Conservation (phyloP, 2,888 invertebrate species). For the Drosophila emarginata region DNA sequence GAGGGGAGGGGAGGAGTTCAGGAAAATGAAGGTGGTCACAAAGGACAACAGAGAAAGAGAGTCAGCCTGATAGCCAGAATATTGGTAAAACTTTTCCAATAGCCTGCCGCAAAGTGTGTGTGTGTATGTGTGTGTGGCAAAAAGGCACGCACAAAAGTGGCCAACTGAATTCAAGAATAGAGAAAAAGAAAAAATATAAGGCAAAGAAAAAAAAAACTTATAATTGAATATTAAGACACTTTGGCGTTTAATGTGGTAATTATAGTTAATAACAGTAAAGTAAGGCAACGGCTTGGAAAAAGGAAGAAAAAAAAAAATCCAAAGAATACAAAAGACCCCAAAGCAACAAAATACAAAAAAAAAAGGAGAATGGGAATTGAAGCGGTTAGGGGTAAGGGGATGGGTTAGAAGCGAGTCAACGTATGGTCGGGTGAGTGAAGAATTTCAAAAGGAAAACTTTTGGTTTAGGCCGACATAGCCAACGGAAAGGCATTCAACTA, state of each 20-base stretch:
- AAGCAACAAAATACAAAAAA: slow-evolving; percentile 12
- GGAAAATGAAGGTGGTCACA: slow-evolving; percentile 14
- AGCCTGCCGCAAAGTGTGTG: slow-evolving; percentile 41
- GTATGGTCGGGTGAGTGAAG: slow-evolving; percentile 26
- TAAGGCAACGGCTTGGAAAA: slow-evolving; percentile 58
- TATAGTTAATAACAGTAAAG: slow-evolving; percentile 73
- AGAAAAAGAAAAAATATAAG: slow-evolving; percentile 20
- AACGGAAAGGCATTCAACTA: slow-evolving; percentile 70
- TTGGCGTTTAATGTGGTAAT: slow-evolving; percentile 78
- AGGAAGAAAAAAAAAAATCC: slow-evolving; percentile 35
- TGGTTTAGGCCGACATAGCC: slow-evolving; percentile 42
- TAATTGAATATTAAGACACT: slow-evolving; percentile 79
- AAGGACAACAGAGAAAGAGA: slow-evolving; percentile 6
- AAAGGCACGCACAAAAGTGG: slow-evolving; percentile 49
- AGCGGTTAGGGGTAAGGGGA: not conserved
- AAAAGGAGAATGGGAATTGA: not conserved
- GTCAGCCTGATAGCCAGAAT: slow-evolving; percentile 30
- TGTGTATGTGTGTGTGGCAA: not conserved
- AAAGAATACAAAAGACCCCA: slow-evolving; percentile 27
- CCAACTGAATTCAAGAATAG: slow-evolving; percentile 4
- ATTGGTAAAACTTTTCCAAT: slow-evolving; percentile 61
- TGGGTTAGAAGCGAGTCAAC: slow-evolving; percentile 10
- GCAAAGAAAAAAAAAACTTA: slow-evolving; percentile 58
- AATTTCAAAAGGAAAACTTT: slow-evolving; percentile 47
- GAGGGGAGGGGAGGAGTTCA: not conserved